Base-by-base conservation (phyloP, 2,888 invertebrate genomes). In the Phlogophora meticulosa region DNA sequence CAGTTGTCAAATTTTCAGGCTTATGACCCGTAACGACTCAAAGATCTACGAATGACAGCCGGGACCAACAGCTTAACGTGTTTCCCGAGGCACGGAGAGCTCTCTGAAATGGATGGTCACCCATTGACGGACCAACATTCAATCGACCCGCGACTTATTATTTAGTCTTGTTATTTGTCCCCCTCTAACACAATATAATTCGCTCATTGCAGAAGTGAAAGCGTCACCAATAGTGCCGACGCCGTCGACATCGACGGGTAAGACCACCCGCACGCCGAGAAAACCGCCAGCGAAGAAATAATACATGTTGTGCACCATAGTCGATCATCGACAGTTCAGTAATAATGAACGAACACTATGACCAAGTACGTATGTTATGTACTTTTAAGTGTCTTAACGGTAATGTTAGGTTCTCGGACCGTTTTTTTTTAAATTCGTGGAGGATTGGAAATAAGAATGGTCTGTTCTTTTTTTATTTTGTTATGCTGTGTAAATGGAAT, bases 181-280 rank as follows among this genome's bases (percentile, higher is more conserved):
- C 17, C 9, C 9, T 13, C 1, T 42, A 11, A 42, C 5, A 72
- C 13, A 56, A 40, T 24, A 22, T 24, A 28, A 10, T 42, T 42
- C 10, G 22, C 7, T 2, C 1, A 15, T 76, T 75, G 0, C 91
- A 93, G 94, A 93, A 63, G 85, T 85, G 57, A 95, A 94, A 82
- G 85, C 91, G 15, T 87, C 94, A 0, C 92, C 93, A 3, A 85
- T 92, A 59, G 91, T 91, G 69, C 91, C 95, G 57, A 92, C 92
- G 9, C 94, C 96, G 0, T 95, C 95, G 15, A 94, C 95, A 28
- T 95, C 96, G 36, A 94, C 94, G 58, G 95, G 95, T 68, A 94
- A 95, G 77, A 87, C 93, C 36, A 92, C 93, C 2, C 94, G 95
- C 84, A 92, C 95, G 80, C 94, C 95, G 69, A 86, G 95, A 55